Evolutionary conservation across 2,888 invertebrate species (phyloP).

Genomic region (Panorpa germanica): DNA sequence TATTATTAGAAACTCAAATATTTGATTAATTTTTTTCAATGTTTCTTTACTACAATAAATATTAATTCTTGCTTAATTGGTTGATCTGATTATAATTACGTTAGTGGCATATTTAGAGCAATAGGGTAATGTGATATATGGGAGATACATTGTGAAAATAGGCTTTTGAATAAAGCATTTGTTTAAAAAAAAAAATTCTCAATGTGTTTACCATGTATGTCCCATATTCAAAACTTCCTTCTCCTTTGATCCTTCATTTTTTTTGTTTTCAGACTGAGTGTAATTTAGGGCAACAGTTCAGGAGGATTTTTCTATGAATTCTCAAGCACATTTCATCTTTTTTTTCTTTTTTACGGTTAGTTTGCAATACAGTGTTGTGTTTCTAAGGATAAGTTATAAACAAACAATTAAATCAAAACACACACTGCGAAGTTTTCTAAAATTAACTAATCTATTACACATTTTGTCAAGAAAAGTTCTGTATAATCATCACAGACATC

Average conservation of each 20-base stretch:
- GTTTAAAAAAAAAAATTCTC: slow-evolving; percentile 42
- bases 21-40: no score
- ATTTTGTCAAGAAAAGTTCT: background rate
- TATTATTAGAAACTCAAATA: no score
- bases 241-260: slow-evolving; percentile 11
- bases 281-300: background rate
- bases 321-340: no score
- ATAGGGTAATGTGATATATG: slow-evolving; percentile 50
- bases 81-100: no score
- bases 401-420: background rate
- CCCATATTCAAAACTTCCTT: slow-evolving; percentile 15
- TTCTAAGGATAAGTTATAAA: no score
- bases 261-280: slow-evolving; percentile 8
- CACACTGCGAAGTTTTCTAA: background rate
- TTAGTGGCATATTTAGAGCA: slow-evolving; percentile 37
- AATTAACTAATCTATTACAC: background rate
- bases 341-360: no score
- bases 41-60: no score
- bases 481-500: background rate
- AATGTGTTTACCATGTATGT: slow-evolving; percentile 43
- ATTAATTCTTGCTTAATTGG: no score
- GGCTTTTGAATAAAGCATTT: slow-evolving; percentile 45
- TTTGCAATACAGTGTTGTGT: no score
- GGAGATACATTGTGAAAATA: slow-evolving; percentile 43
- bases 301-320: slow-evolving; percentile 1